These are phyloP conservation scores for Diadema setosum DNA, from an alignment of 35 echinoderm and acorn worm genomes.

Conservation along the genomic window DNA sequence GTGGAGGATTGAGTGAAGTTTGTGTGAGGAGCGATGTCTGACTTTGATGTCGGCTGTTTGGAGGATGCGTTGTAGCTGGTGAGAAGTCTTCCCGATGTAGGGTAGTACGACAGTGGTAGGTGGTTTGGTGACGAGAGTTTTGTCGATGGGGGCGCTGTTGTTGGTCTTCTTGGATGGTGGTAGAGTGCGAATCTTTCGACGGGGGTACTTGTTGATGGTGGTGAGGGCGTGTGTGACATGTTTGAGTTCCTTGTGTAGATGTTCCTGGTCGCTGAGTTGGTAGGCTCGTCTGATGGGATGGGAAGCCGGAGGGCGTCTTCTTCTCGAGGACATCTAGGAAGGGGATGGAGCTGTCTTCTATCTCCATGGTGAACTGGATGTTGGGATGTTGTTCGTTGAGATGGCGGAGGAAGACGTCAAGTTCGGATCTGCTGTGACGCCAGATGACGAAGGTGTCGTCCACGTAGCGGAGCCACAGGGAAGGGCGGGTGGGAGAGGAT, in stretches of 20 bases:
- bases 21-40: too few species aligned
- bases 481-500: background rate
- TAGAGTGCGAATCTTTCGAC: background rate
- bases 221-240: background rate
- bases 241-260: too few species aligned
- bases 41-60: background rate
- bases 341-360: background rate
- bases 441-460: background rate
- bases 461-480: background rate
- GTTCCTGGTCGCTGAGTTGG: too few species aligned
- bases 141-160: too few species aligned
- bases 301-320: too few species aligned
- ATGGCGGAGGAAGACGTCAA: conserved; percentile 21
- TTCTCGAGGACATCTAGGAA: background rate
- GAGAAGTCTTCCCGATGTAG: too few species aligned
- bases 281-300: too few species aligned
- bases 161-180: background rate
- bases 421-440: background rate
- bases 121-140: background rate
- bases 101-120: background rate
- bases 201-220: background rate
- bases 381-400: background rate
- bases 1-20: background rate
- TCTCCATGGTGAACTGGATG: too few species aligned
- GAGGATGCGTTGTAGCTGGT: background rate